Base-by-base conservation (phyloP, 2,797 vertebrate genomes). In the Trachurus trachurus region DNA sequence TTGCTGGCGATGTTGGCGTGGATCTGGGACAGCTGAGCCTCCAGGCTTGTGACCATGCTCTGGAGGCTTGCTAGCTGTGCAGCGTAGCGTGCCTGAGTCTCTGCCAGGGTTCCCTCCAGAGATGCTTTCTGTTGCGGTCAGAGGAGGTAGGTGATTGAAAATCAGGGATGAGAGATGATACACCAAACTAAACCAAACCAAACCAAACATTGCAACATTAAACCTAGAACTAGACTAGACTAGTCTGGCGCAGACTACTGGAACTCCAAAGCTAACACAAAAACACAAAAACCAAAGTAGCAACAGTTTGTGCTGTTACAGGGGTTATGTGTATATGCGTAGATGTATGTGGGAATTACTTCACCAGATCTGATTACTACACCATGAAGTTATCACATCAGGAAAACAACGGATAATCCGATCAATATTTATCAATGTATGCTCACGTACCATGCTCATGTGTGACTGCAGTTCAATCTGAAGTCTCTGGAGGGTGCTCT, bases 11-110 rank as follows among this genome's bases (percentile, higher is more conserved):
- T 97, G 80, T 95, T 96, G 0, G 86, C 85, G n/a, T 95, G 87
- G 74, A 98, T 82, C 77, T 96, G 94, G 0, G 93, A 89, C 83
- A 98, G 86, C 82, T 98, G 97, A 74, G 93, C 89, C 91, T 98
- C 97, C 92, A 97, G 86, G 0, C 80, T 93, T 0, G 93, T 87
- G n/a, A 98, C 96, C 74, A 89, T 93, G 37, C n/a, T 84, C 92
- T 99, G 97, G 4, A 95, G 83, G 19, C 29, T 22, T 6, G 60
- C 4, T 1, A 95, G 87, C 77, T 94, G 87, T 42, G 78, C 72
- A 7, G 87, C 21, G 16, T 91, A 95, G 15, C 92, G 90, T 0
- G 47, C 34, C 88, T 94, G 87, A 16, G 92, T 95, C 78, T 96
- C 94, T 44, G 84, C 83, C 71, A 96, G 82, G 19, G 85, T 92